These are phyloP conservation scores for Stenolophus ochropezus DNA, from an alignment of 2,888 invertebrate species.

Conservation along the genomic window DNA sequence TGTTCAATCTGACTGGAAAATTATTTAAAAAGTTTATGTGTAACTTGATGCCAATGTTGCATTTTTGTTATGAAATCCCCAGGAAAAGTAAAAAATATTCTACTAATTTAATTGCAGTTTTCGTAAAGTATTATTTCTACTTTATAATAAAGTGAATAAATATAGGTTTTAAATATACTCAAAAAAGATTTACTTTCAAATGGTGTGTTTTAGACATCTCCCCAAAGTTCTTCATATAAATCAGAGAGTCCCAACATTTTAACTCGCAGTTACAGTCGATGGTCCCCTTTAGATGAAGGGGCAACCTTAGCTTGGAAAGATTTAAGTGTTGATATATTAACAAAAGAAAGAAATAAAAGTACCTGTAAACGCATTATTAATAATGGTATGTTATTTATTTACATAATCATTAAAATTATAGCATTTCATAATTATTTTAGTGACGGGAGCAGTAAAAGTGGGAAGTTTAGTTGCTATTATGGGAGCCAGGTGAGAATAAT, in stretches of 20 bases:
- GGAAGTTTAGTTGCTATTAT: conserved; percentile 89
- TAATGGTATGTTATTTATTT: conserved; percentile 75
- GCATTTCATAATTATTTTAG: conserved; percentile 72
- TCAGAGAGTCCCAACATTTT: conserved; percentile 54
- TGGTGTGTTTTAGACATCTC: conserved; percentile 38
- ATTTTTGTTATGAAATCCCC: too few species aligned
- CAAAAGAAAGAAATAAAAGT: conserved; percentile 70
- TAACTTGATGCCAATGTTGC: too few species aligned
- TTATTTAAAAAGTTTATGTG: too few species aligned
- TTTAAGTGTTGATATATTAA: conserved; percentile 81
- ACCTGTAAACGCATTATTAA: conserved; percentile 84
- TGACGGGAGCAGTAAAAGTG: conserved; percentile 86
- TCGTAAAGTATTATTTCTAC: too few species aligned
- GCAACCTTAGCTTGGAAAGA: conserved; percentile 88
- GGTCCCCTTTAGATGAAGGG: conserved; percentile 78
- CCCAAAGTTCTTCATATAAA: conserved; percentile 25
- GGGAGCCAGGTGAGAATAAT: conserved; percentile 83
- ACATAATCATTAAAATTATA: background rate
- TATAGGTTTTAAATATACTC: too few species aligned
- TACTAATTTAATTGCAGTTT: too few species aligned
- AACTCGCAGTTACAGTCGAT: conserved; percentile 68
- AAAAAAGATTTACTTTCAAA: too few species aligned
- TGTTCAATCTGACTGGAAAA: too few species aligned
- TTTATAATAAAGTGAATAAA: too few species aligned
- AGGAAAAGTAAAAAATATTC: too few species aligned